Evolutionary conservation across 2,113 vertebrate genomes (phyloP).

Genomic region (Centropus unirufus): DNA sequence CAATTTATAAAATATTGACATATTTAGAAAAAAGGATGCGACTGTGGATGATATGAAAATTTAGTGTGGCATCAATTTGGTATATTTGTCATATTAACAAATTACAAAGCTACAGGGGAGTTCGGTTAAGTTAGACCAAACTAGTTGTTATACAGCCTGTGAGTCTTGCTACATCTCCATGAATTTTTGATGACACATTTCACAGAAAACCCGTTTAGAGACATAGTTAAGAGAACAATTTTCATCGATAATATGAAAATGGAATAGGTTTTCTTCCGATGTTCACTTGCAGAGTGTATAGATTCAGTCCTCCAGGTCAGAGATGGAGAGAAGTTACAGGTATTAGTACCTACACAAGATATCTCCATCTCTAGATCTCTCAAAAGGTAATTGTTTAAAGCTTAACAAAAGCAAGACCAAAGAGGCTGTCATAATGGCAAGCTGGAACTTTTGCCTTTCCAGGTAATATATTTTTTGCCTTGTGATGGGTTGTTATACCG

Average conservation of each 20-base stretch:
- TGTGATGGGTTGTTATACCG: background rate
- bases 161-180: background rate
- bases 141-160: background rate
- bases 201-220: slow-evolving; percentile 5
- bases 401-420: background rate
- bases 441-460: background rate
- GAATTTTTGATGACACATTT: background rate
- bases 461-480: background rate
- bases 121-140: background rate
- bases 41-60: background rate
- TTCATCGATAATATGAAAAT: slow-evolving; percentile 6
- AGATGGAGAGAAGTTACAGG: background rate
- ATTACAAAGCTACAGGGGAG: background rate
- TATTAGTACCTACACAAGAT: background rate
- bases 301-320: background rate
- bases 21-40: background rate
- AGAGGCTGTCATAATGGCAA: background rate
- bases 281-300: background rate
- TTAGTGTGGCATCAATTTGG: background rate
- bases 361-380: background rate
- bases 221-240: background rate
- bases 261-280: background rate
- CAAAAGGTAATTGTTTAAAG: background rate
- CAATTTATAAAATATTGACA: background rate
- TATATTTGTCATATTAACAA: background rate